phyloP scores from a whole-genome alignment of 2,888 invertebrate genomes.

The Cybosia mesomella region DNA sequence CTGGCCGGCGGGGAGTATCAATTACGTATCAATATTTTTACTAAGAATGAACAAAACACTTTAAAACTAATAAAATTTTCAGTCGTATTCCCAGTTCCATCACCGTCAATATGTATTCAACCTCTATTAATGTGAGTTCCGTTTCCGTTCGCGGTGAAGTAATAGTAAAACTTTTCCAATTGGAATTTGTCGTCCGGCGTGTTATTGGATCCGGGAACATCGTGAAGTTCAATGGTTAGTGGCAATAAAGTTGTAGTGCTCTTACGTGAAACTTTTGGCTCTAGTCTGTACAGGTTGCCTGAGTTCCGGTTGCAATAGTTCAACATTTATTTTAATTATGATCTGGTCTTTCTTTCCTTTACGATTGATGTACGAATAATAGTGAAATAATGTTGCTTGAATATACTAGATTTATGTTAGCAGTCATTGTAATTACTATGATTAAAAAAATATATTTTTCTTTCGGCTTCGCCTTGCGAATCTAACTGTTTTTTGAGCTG shows the following conservation, averaged over 20 bases:
- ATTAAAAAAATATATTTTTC: too few species aligned
- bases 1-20: too few species aligned
- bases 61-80: not conserved
- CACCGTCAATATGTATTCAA: not conserved
- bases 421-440: too few species aligned
- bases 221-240: slow-evolving; percentile 27
- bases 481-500: too few species aligned
- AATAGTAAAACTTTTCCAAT: slow-evolving; percentile 58
- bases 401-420: too few species aligned
- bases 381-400: not conserved
- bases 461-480: too few species aligned
- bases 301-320: slow-evolving; percentile 6
- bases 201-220: slow-evolving; percentile 50
- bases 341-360: not conserved
- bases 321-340: not conserved
- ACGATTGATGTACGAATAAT: not conserved
- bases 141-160: slow-evolving; percentile 5
- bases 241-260: slow-evolving; percentile 33
- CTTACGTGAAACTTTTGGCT: slow-evolving; percentile 29
- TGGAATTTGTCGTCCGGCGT: slow-evolving; percentile 54
- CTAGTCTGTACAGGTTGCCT: not conserved
- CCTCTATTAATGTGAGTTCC: slow-evolving; percentile 12
- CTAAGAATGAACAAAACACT: not conserved
- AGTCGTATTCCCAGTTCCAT: not conserved
- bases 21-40: too few species aligned